Percentiles rank a stretch among this genome's conserved stretches.
Evolutionary conservation across 2,113 vertebrate genomes (phyloP).

Genomic region (Arvicanthis niloticus): DNA sequence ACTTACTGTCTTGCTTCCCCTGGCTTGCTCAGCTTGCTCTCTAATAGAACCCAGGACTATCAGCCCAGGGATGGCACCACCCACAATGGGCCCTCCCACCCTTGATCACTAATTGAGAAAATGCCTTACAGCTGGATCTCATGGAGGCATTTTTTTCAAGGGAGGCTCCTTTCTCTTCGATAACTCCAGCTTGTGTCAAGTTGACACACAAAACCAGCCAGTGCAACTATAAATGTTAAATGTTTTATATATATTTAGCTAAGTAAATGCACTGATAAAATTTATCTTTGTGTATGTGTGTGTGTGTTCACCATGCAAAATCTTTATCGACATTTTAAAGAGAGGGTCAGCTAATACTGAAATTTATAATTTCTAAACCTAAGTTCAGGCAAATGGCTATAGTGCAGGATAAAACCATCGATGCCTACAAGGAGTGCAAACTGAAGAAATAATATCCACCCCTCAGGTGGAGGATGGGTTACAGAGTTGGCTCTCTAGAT

Average conservation of each 20-base stretch:
- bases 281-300: background rate
- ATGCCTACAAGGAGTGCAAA: conserved; percentile 66
- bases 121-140: no score
- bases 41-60: no score
- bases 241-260: background rate
- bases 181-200: no score
- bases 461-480: conserved; percentile 86
- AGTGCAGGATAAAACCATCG: conserved; percentile 83
- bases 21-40: no score
- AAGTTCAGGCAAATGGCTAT: conserved; percentile 82
- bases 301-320: conserved; percentile 84
- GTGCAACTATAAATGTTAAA: background rate
- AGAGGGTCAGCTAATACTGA: conserved; percentile 81
- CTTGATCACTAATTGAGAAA: no score
- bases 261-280: background rate
- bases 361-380: conserved; percentile 84
- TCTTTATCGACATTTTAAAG: conserved; percentile 88
- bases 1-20: no score
- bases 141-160: no score
- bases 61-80: no score
- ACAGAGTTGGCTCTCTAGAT: conserved; percentile 88
- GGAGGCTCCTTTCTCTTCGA: no score
- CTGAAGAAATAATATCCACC: conserved; percentile 80
- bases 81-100: no score
- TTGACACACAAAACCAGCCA: no score